A percentile compares a stretch with the other conserved stretches of the same genome.
These are phyloP conservation scores for Vireo griseus DNA, from an alignment of 2,797 vertebrate species.

Conservation along the genomic window DNA sequence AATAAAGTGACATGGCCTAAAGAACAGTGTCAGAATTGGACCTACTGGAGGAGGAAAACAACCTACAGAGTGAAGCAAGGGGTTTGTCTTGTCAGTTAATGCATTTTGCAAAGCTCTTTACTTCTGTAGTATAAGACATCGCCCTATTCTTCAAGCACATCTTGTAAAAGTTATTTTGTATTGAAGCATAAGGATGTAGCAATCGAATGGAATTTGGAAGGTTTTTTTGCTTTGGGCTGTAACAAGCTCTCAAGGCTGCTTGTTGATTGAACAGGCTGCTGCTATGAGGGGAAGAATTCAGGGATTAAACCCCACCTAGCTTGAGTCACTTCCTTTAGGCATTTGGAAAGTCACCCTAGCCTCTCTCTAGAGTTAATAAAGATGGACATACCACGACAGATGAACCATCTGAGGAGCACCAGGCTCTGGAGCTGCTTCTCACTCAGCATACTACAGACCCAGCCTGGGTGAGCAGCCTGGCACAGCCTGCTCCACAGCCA, in stretches of 20 bases:
- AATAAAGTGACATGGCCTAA: background rate
- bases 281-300: background rate
- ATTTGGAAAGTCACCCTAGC: background rate
- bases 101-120: background rate
- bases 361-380: background rate
- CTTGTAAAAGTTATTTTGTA: background rate
- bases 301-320: background rate
- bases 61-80: background rate
- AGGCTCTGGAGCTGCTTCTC: background rate
- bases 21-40: background rate
- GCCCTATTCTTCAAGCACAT: background rate
- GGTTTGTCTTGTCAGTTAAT: background rate
- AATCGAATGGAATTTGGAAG: background rate
- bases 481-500: background rate
- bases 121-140: background rate
- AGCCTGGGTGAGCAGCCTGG: background rate
- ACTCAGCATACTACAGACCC: rapidly evolving
- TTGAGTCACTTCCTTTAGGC: background rate
- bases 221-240: background rate
- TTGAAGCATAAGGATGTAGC: background rate
- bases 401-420: background rate
- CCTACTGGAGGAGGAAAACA: background rate
- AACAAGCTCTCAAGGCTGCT: background rate
- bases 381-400: background rate
- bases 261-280: background rate